A percentile compares a stretch with the other conserved stretches of the same genome.
Conservation (phyloP, 2,888 invertebrate genomes). For the Athripsodes cinereus region DNA sequence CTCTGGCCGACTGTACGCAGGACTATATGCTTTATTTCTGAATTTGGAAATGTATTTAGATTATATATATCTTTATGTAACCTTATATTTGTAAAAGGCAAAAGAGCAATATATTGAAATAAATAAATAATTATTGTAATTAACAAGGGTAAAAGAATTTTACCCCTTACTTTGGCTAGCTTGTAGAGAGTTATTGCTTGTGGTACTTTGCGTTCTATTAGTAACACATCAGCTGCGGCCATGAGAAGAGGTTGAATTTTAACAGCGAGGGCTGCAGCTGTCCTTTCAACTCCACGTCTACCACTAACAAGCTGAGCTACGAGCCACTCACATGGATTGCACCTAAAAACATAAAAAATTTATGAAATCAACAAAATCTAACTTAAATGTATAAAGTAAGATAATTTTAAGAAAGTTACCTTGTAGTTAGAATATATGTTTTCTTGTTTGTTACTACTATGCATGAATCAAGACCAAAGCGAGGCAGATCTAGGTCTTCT, state of each 20-base stretch:
- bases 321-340: conserved; percentile 45
- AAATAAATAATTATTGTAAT: too few species aligned
- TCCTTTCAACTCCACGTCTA: conserved; percentile 38
- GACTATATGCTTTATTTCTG: too few species aligned
- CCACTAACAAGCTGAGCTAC: conserved; percentile 33
- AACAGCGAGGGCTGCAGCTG: conserved; percentile 42
- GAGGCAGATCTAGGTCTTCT: conserved; percentile 43
- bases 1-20: too few species aligned
- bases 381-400: background rate
- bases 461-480: conserved; percentile 46
- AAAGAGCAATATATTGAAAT: too few species aligned
- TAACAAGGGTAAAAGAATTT: too few species aligned
- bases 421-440: conserved; percentile 49
- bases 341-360: conserved; percentile 30
- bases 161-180: conserved; percentile 59
- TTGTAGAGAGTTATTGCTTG: conserved; percentile 77
- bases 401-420: conserved; percentile 34
- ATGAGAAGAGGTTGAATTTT: conserved; percentile 62
- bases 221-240: conserved; percentile 73
- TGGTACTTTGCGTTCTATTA: conserved; percentile 66
- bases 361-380: too few species aligned
- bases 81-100: too few species aligned
- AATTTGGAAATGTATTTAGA: too few species aligned
- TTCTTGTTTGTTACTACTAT: conserved; percentile 50
- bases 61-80: too few species aligned